Base-by-base conservation (phyloP, 2,113 vertebrate genomes). In the Hemibagrus wyckioides region DNA sequence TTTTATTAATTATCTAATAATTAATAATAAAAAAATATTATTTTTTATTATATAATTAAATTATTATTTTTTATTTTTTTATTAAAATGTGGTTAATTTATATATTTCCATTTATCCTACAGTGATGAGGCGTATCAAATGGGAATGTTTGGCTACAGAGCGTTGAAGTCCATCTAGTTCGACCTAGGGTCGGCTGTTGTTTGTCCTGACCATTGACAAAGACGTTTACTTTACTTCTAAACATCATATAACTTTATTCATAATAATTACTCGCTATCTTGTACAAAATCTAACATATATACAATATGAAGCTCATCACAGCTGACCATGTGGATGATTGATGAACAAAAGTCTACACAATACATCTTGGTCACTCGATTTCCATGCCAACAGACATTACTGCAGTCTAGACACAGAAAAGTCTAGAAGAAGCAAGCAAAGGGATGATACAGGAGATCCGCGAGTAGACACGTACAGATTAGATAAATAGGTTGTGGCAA, bases 361-460 rank as follows among this genome's bases (percentile, higher is more conserved):
- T 67, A 17, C 23, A 33, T 33, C 14, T 0, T 33, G 14, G 5
- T 23, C 41, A 73, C 36, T 41, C 39, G 8, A 73, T 73, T 73
- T 41, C 36, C 69, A 41, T 73, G 69, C 69, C 69, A 73, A 73
- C 69, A 41, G 69, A 41, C 36, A 73, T 73, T 28, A 73, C 69
- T 11, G 36, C 36, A 39, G 21, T 19, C 19, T 39, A 71, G 19
- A 21, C 33, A 71, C 17, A 39, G 30, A 21, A 39, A 23, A 8
- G 19, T 71, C 67, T 39, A 73, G 2, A 36, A 41, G 36, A 25
- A 41, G 19, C 39, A 41, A 23, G 33, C 7, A 23, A 7, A 73
- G 36, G 23, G 36, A 73, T 73, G 21, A 73, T 73, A 21, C 10
- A 25, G 3, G 11, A 23, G 3, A 41, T 25, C 69, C 25, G 21